These are phyloP conservation scores for Reticulitermes lucifugus DNA, from an alignment of 2,888 invertebrate species.

Conservation along the genomic window DNA sequence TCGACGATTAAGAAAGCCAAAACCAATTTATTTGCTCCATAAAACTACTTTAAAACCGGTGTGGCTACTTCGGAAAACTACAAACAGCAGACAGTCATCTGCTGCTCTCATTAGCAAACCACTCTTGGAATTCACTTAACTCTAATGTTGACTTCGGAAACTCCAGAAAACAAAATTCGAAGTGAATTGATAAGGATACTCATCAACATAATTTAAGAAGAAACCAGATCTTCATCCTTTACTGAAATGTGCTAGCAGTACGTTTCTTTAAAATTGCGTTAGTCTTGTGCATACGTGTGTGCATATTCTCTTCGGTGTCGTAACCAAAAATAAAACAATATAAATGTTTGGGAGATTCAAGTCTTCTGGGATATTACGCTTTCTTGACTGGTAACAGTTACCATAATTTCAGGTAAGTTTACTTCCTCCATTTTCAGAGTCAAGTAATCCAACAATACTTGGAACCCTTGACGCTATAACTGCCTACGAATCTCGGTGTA, in stretches of 20 bases:
- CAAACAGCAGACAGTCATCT: not conserved
- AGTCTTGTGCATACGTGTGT: too few species aligned
- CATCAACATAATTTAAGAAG: not conserved
- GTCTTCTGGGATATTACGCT: too few species aligned
- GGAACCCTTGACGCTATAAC: too few species aligned
- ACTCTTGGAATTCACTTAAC: not conserved
- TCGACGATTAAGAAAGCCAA: not conserved
- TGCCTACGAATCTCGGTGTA: too few species aligned
- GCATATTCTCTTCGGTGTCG: too few species aligned
- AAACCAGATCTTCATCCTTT: not conserved
- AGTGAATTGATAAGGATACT: not conserved
- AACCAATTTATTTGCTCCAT: not conserved
- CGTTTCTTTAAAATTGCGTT: too few species aligned
- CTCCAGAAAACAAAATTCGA: slow-evolving; percentile 4
- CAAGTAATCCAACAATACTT: too few species aligned
- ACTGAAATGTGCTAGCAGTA: not conserved
- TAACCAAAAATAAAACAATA: too few species aligned
- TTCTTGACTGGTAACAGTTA: too few species aligned
- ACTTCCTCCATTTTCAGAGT: too few species aligned
- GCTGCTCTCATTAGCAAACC: not conserved
- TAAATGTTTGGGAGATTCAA: too few species aligned
- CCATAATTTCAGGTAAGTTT: too few species aligned
- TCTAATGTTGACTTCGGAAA: not conserved
- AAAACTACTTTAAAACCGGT: slow-evolving; percentile 34
- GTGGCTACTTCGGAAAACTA: not conserved